Evolutionary conservation across 2,888 invertebrate species (phyloP), one percentile per base, ranked within the genome.

Genomic region (Cephus nigrinus): DNA sequence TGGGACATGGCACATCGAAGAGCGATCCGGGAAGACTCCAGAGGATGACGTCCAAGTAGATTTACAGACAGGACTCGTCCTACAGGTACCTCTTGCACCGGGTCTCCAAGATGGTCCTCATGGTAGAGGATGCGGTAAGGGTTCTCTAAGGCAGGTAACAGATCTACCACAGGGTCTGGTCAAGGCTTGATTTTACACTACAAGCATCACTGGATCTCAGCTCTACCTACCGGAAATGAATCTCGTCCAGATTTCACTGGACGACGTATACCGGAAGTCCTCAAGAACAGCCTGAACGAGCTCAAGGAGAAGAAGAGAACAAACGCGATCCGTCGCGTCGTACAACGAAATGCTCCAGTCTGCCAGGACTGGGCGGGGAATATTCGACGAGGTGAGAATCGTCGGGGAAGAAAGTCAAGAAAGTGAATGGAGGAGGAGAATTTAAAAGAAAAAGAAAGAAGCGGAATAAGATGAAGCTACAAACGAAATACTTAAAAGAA

Each of bases 401-500:
- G 35, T 34, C 33, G 15, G 9, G 23, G 35, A 35, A 30, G 36
- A 74, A 74, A 74, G 74, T 30, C 5, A 23, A 71, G 71, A 71
- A 23, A 30, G 69, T 12, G 71, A 69, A 9, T 31, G 5, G 32
- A 32, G 32, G 32, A 32, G 11, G 31, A 71, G 71, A 33, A 33
- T 15, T 12, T 11, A 30, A 32, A 1, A 71, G 31, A 71, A 12
- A 69, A 4, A 30, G 71, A 71, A 30, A 30, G 69, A 69, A n/a
- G 23, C 4, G 4, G 31, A 9, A 71, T 31, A 71, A 71, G 32
- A 5, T 4, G 12, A 36, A 74, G n/a, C 34, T 75, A 34, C 74
- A 71, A 77, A 77, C 75, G 77, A 77, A 77, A 75, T 77, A 75
- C 77, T 74, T 77, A 77, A 55, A 55, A 55, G 55, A 23, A 23